These are phyloP conservation scores for Campoletis raptor DNA, from an alignment of 2,888 invertebrate species.

Conservation along the genomic window DNA sequence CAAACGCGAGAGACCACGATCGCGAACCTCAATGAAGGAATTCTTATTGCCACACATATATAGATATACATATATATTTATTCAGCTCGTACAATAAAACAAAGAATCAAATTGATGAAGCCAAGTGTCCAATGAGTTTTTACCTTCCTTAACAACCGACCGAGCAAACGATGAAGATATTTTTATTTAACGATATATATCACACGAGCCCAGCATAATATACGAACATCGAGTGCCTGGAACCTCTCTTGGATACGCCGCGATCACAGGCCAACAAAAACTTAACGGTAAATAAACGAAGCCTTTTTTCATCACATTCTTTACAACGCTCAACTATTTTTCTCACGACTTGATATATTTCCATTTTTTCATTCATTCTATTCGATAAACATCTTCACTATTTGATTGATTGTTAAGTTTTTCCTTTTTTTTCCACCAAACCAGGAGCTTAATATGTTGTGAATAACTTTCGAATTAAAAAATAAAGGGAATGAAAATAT, in stretches of 20 bases:
- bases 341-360: background rate
- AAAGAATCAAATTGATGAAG: conserved; percentile 58
- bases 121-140: conserved; percentile 63
- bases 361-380: background rate
- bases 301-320: background rate
- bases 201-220: conserved; percentile 42
- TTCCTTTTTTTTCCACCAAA: background rate
- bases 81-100: conserved; percentile 40
- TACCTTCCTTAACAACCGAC: conserved; percentile 35
- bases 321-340: background rate
- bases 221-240: background rate
- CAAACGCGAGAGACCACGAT: conserved; percentile 21
- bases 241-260: background rate
- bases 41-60: conserved; percentile 44
- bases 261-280: background rate
- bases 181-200: conserved; percentile 60
- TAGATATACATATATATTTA: conserved; percentile 1
- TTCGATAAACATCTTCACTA: background rate
- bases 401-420: background rate
- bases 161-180: conserved; percentile 48
- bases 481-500: background rate
- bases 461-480: background rate
- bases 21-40: conserved; percentile 58
- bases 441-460: no score
- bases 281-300: background rate